Percentiles rank a stretch among this genome's conserved stretches.
Evolutionary conservation across 2,888 invertebrate species (phyloP).

Genomic region (Nomada fabriciana): DNA sequence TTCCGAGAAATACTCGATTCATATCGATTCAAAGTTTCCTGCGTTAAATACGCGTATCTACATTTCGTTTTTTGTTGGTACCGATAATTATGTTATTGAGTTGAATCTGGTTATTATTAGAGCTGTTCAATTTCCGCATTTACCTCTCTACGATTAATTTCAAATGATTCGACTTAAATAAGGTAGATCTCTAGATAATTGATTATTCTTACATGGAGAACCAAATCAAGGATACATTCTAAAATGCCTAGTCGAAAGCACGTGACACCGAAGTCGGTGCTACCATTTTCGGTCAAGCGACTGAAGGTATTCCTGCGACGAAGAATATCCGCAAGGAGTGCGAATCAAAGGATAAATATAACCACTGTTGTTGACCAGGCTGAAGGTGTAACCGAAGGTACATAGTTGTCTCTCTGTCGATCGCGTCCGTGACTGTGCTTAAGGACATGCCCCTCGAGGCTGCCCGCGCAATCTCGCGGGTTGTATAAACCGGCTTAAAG

Average conservation of each 20-base stretch:
- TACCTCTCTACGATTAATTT: too few species aligned
- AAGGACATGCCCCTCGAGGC: slow-evolving; percentile 35
- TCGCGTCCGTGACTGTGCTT: slow-evolving; percentile 27
- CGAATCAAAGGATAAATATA: slow-evolving; percentile 58
- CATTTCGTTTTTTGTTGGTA: background rate
- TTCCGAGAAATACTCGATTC: background rate
- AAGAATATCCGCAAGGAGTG: slow-evolving; percentile 29
- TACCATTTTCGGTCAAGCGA: slow-evolving; percentile 24
- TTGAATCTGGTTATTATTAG: background rate
- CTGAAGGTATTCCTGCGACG: slow-evolving; percentile 31
- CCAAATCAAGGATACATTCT: background rate
- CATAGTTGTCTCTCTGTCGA: slow-evolving; percentile 12
- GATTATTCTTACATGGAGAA: background rate
- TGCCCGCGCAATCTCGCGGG: slow-evolving; percentile 30
- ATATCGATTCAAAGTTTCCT: too few species aligned
- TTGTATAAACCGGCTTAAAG: slow-evolving; percentile 46
- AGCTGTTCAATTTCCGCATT: too few species aligned
- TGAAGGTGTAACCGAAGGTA: slow-evolving; percentile 31
- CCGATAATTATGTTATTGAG: background rate
- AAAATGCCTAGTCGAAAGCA: background rate
- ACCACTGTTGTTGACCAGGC: slow-evolving; percentile 42
- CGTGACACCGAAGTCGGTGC: background rate
- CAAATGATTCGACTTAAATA: too few species aligned
- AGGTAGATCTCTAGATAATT: background rate
- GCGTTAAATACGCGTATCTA: too few species aligned